phyloP scores from a whole-genome alignment of 2,797 vertebrate species.

The Leontopithecus rosalia region DNA sequence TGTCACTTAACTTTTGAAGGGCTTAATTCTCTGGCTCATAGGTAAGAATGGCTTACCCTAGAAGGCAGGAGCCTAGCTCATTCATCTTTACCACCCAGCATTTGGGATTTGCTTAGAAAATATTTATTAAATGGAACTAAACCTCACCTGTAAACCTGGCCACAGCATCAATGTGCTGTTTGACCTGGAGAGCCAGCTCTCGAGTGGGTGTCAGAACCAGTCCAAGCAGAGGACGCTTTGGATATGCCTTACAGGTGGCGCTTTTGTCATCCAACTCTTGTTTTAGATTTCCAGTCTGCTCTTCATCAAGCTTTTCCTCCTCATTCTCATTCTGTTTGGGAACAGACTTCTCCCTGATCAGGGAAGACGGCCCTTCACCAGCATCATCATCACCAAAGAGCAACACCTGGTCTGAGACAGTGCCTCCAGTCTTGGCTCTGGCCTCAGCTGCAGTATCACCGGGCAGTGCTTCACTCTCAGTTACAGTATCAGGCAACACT shows the following conservation, averaged over 20 bases:
- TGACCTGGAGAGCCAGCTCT: slow-evolving; percentile 97
- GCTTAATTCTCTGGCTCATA: neutral
- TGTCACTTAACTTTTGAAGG: neutral
- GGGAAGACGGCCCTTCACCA: slow-evolving; percentile 67
- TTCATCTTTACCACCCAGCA: neutral
- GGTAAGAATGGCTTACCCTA: neutral
- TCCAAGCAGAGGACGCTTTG: slow-evolving; percentile 90
- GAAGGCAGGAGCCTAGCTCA: neutral
- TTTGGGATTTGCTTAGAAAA: neutral
- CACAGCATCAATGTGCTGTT: slow-evolving; percentile 96
- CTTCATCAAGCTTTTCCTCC: slow-evolving; percentile 62
- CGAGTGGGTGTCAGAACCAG: slow-evolving; percentile 96
- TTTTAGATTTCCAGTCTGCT: slow-evolving; percentile 60
- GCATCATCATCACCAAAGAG: slow-evolving; percentile 53
- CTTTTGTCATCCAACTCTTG: slow-evolving; percentile 76
- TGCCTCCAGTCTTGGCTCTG: neutral
- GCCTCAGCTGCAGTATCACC: neutral
- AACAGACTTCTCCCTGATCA: neutral
- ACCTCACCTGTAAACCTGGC: slow-evolving; percentile 92
- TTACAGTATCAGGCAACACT: neutral
- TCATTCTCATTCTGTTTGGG: neutral
- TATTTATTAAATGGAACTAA: neutral
- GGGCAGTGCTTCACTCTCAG: neutral
- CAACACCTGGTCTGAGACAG: neutral
- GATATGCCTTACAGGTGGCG: neutral